A percentile compares a stretch with the other conserved stretches of the same genome.
Evolutionary conservation across 2,113 vertebrate species (phyloP).

Genomic region (Dipodomys stephensi): DNA sequence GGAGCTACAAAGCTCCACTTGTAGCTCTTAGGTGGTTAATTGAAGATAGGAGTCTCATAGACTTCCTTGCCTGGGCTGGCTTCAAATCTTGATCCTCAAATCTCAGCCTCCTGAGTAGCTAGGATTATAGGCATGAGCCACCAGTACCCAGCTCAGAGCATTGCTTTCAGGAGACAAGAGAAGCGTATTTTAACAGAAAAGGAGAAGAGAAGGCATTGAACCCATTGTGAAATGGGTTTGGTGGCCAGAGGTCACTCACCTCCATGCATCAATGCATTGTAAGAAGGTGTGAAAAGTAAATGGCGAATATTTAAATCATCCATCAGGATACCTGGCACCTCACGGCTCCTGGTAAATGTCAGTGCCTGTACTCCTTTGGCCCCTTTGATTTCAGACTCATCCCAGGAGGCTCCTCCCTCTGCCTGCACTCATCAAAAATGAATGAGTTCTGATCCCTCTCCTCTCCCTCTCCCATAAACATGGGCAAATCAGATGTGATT

Average conservation of each 20-base stretch:
- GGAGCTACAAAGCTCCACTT: too few relatives aligned
- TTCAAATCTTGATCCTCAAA: too few relatives aligned
- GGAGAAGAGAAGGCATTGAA: too few relatives aligned
- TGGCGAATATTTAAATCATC: not conserved
- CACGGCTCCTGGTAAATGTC: not conserved
- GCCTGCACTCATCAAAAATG: conserved; percentile 54
- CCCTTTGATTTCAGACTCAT: conserved; percentile 20
- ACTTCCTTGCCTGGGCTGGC: too few relatives aligned
- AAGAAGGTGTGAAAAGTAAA: not conserved
- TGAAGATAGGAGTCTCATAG: too few relatives aligned
- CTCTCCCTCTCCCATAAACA: conserved; percentile 28
- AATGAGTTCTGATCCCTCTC: conserved; percentile 1
- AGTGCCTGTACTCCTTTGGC: not conserved
- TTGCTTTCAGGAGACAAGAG: not conserved
- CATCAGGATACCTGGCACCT: not conserved
- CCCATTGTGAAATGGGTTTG: not conserved
- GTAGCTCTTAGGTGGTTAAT: too few relatives aligned
- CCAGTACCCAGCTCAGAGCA: not conserved
- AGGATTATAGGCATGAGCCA: too few relatives aligned
- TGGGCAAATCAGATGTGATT: conserved; percentile 31
- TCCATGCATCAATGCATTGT: not conserved
- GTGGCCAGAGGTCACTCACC: not conserved
- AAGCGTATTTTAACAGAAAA: not conserved
- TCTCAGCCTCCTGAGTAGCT: too few relatives aligned
- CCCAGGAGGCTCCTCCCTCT: not conserved